Base-by-base conservation (phyloP, 2,888 invertebrate genomes). In the Bimastos eiseni region DNA sequence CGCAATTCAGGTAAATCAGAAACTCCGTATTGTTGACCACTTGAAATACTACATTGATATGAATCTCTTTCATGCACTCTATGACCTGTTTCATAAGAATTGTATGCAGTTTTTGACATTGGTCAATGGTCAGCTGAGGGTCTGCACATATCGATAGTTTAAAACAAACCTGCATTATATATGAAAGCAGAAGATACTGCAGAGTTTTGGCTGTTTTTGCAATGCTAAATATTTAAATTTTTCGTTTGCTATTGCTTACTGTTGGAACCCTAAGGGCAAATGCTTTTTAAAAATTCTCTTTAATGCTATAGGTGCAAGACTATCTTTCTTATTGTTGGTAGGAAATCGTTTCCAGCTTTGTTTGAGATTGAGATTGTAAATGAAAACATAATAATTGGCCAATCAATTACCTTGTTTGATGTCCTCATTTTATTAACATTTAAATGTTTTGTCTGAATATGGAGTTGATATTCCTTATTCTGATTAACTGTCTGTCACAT, bases 1-100 rank as follows among this genome's bases (percentile, higher is more conserved):
- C 93, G 94, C 95, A 41, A 93, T 94, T 90, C 93, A 95, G 93
- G 95, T 95, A 92, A 91, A 90, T 89, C 30, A 91, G 36, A 41
- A 89, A 38, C 33, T 19, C 33, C 11, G 21, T 38, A 19, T 24
- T 49, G 49, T 49, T 49, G 49, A 24, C 70, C 30, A 70, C 0
- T n/a, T n/a, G 17, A 8, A 11, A 70, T n/a, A n/a, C 30, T 30
- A 70, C 70, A 70, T n/a, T n/a, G 70, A n/a, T 70, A n/a, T n/a
- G n/a, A 30, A 70, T 2, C 70, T 55, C 55, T 70, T 70, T 70
- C 30, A n/a, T 70, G 70, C 30, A n/a, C n/a, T 70, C 70, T 6
- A 13, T 24, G 6, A 11, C 49, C 70, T 70, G n/a, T 70, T n/a
- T n/a, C n/a, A 3, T 70, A n/a, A 70, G 70, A n/a, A 70, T n/a